A percentile compares a stretch with the other conserved stretches of the same genome.
These are phyloP conservation scores for Eulemur rubriventer DNA, from an alignment of 2,797 vertebrate genomes.

Conservation along the genomic window DNA sequence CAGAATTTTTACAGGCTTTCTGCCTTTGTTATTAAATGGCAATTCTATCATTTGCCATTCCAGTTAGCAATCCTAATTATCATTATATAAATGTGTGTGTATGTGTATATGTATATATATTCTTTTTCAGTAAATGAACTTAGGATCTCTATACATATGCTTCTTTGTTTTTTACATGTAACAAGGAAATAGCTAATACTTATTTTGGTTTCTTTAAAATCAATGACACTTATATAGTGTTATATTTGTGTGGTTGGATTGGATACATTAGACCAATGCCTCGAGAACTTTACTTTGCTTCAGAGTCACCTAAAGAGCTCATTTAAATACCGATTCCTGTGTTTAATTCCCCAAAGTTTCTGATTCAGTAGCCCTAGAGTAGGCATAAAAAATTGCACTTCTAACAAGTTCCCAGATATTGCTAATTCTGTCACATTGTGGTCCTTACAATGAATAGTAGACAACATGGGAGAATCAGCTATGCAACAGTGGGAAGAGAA, in stretches of 20 bases:
- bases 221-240: background rate
- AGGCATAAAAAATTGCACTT: background rate
- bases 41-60: constrained; percentile 27
- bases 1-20: constrained; percentile 31
- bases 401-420: background rate
- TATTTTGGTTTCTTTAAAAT: constrained; percentile 19
- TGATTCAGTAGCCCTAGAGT: background rate
- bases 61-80: background rate
- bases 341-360: background rate
- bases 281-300: background rate
- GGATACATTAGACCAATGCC: background rate
- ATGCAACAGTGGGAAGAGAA: background rate
- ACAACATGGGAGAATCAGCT: background rate
- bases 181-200: constrained; percentile 1
- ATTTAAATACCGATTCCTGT: background rate
- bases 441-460: background rate
- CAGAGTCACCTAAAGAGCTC: background rate
- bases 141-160: background rate
- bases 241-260: background rate
- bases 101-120: background rate
- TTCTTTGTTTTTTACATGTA: constrained; percentile 3
- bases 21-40: constrained; percentile 21
- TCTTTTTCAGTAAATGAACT: background rate
- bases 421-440: background rate
- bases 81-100: background rate